Base-by-base conservation (phyloP, 1,140 invertebrate species). In the Drosophila dunni region DNA sequence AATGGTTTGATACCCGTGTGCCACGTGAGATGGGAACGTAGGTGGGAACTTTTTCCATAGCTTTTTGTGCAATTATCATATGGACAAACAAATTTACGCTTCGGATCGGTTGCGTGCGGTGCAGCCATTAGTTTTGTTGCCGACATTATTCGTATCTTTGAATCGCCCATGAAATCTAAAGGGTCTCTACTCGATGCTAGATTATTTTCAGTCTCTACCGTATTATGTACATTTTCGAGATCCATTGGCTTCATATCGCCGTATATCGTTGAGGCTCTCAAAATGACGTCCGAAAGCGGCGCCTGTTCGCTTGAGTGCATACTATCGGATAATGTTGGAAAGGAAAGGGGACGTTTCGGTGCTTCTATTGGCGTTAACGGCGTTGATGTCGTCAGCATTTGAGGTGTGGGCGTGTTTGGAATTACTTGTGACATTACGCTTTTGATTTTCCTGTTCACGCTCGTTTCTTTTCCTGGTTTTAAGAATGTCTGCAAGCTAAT, bases 1-100 rank as follows among this genome's bases (percentile, higher is more conserved):
- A 94, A 94, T 0, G 94, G 94, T 63, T 94, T 90, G 68, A 94
- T 94, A 6, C 91, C 91, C 17, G 91, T 91, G 42, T 92, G 91
- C 91, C 91, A 92, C 7, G 91, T 92, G 53, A 92, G 77, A 76
- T 92, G 91, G 17, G 91, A 91, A 40, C 91, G 91, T 48, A 92
- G 72, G 74, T 92, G 91, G 34, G 91, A 92, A 73, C 91, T 92
- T 68, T 92, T 92, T 44, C 91, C 91, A 68, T 92, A 92, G 67
- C 90, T 91, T 71, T 92, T 92, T 20, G 86, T 89, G 53, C 91
- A 92, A 57, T 91, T 86, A 5, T 91, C 90, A 48, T 91, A 86
- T 2, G 90, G 90, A 51, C 91, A 92, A 6, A 83, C 78, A 57
- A 91, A 92, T 48, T 84, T 89, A 38, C 91, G 79, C 40, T 92